These are phyloP conservation scores for Mesembrinibis cayennensis DNA, from an alignment of 2,113 vertebrate genomes.

Conservation along the genomic window DNA sequence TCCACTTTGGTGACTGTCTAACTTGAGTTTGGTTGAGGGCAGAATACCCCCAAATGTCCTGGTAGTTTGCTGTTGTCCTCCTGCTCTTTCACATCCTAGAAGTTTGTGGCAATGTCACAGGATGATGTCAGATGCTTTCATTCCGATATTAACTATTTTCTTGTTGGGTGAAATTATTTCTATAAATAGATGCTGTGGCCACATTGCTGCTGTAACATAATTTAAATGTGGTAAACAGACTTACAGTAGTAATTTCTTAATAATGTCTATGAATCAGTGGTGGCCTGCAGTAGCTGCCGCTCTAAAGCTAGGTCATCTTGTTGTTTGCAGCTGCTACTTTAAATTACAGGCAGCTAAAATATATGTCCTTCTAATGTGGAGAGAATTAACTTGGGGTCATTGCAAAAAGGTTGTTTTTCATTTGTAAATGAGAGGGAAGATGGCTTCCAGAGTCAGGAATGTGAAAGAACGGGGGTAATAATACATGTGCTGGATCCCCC, in stretches of 20 bases:
- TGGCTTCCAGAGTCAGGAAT: not conserved
- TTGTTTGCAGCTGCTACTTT: not conserved
- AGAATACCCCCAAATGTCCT: not conserved
- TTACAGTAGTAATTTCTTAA: not conserved
- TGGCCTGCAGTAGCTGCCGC: not conserved
- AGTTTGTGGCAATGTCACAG: not conserved
- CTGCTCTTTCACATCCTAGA: not conserved
- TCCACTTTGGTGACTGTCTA: not conserved
- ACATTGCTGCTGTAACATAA: not conserved
- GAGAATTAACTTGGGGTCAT: not conserved
- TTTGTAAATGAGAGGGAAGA: not conserved
- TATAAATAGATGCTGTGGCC: conserved; percentile 7
- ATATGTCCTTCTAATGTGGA: not conserved
- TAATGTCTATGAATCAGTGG: not conserved
- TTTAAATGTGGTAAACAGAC: conserved; percentile 13
- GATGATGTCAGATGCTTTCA: not conserved
- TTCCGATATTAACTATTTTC: not conserved
- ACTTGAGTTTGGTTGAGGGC: not conserved
- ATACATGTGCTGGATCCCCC: not conserved
- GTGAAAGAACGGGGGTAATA: not conserved
- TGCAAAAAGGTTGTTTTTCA: not conserved
- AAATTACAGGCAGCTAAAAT: not conserved
- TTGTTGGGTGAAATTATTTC: not conserved
- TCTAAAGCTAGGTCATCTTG: not conserved
- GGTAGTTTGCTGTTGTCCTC: not conserved